phyloP scores from a whole-genome alignment of 2,888 invertebrate genomes.

The Synergus laeviventris region DNA sequence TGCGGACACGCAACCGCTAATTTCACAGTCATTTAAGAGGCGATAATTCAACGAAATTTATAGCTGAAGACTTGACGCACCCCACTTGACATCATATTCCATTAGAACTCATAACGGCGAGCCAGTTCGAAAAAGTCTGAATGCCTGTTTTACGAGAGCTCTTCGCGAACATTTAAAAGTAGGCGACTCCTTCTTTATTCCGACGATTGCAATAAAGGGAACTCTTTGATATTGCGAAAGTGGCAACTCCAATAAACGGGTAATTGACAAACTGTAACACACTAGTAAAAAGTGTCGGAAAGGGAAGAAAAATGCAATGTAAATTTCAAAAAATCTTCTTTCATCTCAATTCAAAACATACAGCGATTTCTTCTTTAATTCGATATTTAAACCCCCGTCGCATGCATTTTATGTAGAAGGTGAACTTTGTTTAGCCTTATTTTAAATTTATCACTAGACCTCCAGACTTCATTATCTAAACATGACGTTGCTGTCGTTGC shows the following conservation, averaged over 20 bases:
- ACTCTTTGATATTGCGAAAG: not conserved
- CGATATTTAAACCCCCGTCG: not conserved
- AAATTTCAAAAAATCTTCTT: not conserved
- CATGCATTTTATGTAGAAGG: not conserved
- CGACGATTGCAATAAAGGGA: not conserved
- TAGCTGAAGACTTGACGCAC: conserved; percentile 53
- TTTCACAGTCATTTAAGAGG: conserved; percentile 75
- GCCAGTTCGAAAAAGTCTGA: conserved; percentile 44
- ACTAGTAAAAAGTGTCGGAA: not conserved
- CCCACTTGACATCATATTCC: conserved; percentile 57
- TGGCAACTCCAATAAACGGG: not conserved
- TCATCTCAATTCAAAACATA: not conserved
- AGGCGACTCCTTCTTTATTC: not conserved
- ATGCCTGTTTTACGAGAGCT: conserved; percentile 55
- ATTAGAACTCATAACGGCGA: conserved; percentile 52
- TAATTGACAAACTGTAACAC: not conserved
- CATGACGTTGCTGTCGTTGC: conserved; percentile 22
- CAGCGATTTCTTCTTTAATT: not conserved
- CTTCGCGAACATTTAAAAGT: conserved; percentile 36
- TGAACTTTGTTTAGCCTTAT: conserved; percentile 9
- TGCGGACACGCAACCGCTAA: conserved; percentile 72
- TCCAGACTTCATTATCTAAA: conserved; percentile 27
- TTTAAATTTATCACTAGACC: conserved; percentile 1
- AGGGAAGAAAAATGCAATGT: not conserved
- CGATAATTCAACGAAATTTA: conserved; percentile 75